phyloP scores from a whole-genome alignment of 2,888 invertebrate genomes.

The Caradrina clavipalpis region DNA sequence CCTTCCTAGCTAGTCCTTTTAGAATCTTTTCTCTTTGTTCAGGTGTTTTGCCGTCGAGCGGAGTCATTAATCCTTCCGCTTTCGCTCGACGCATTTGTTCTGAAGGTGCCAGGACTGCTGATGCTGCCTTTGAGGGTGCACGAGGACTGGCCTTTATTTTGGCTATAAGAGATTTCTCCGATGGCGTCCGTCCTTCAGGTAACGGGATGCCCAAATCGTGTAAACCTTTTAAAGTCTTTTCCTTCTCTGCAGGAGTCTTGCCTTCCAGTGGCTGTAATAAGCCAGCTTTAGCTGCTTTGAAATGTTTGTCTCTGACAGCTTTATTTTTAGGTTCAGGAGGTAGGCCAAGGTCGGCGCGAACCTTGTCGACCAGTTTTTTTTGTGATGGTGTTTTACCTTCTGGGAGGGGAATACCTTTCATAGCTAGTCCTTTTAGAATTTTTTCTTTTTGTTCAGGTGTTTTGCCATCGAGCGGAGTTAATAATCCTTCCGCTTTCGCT shows the following conservation, averaged over 20 bases:
- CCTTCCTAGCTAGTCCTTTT: background rate
- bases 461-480: constrained; percentile 29
- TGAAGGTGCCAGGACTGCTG: background rate
- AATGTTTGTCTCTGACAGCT: background rate
- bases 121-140: background rate
- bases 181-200: constrained; percentile 66
- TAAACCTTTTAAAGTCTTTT: constrained; percentile 9
- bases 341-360: constrained; percentile 20
- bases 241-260: constrained; percentile 37
- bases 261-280: constrained; percentile 8
- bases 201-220: constrained; percentile 48
- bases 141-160: constrained; percentile 16
- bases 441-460: constrained; percentile 32
- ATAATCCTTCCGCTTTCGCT: constrained; percentile 25
- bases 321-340: constrained; percentile 17
- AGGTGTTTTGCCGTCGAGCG: constrained; percentile 40
- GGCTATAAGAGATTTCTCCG: constrained; percentile 58
- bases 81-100: constrained; percentile 54
- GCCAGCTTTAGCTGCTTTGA: background rate
- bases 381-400: constrained; percentile 63
- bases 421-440: constrained; percentile 36
- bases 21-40: constrained; percentile 38
- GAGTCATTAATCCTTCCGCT: constrained; percentile 64
- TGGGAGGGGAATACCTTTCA: constrained; percentile 44
- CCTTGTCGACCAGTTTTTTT: constrained; percentile 28